Evolutionary conservation across 2,888 invertebrate species (phyloP).

Genomic region (Eubasilissa splendida): DNA sequence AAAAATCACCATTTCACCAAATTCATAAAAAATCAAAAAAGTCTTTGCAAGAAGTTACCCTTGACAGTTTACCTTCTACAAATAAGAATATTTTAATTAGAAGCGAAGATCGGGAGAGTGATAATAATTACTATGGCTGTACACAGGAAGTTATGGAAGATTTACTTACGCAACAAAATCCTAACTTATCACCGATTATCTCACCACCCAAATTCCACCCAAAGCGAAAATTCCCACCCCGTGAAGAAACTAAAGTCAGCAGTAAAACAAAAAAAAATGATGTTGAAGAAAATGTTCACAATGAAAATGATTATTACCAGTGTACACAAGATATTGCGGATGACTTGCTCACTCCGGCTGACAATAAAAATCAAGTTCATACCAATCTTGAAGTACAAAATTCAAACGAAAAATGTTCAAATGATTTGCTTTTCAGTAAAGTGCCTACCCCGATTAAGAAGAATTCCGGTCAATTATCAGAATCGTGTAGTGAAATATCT

Average conservation of each 20-base stretch:
- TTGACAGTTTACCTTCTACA: too few relatives aligned
- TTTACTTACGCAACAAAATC: constrained; percentile 26
- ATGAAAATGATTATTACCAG: constrained; percentile 37
- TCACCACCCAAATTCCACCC: neutral
- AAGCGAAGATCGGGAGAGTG: neutral
- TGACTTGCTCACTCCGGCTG: constrained; percentile 36
- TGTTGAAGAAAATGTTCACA: neutral
- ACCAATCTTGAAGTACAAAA: constrained; percentile 2
- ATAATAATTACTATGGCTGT: constrained; percentile 27
- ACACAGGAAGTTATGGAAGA: constrained; percentile 3
- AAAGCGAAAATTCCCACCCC: neutral
- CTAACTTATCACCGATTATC: neutral
- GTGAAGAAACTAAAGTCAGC: neutral
- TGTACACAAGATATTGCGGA: constrained; percentile 50
- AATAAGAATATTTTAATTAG: neutral
- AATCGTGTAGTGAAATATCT: constrained; percentile 17
- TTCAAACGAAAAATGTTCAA: constrained; percentile 18
- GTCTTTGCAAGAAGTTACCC: neutral
- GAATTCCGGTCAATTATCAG: constrained; percentile 22
- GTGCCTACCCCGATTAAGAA: constrained; percentile 2
- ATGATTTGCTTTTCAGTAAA: constrained; percentile 29
- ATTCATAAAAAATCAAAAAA: constrained; percentile 6
- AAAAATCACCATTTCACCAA: neutral
- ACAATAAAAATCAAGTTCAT: too few relatives aligned
- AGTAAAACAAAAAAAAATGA: neutral